These are phyloP conservation scores for Polylopha cassiicola DNA, from an alignment of 2,888 invertebrate genomes.

Conservation along the genomic window DNA sequence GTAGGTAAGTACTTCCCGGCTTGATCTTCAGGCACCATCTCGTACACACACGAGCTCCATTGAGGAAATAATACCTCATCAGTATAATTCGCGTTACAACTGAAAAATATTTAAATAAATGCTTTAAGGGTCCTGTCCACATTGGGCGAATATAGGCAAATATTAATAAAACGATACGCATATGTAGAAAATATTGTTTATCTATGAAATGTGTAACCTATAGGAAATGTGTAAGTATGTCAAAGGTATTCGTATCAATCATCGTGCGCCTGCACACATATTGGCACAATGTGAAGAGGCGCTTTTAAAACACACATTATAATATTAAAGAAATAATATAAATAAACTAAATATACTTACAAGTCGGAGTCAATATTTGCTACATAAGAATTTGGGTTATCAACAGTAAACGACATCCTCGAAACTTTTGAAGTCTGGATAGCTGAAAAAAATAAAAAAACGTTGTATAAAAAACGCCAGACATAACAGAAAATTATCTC, in stretches of 20 bases:
- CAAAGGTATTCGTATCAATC: no score
- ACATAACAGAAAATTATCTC: no score
- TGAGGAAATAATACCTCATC: constrained; percentile 54
- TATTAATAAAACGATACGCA: no score
- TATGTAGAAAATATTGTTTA: no score
- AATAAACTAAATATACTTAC: constrained; percentile 39
- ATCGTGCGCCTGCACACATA: no score
- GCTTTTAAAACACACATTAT: constrained; percentile 27
- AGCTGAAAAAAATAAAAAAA: constrained; percentile 27
- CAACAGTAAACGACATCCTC: constrained; percentile 42
- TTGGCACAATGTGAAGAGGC: no score
- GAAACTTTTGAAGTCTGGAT: constrained; percentile 28
- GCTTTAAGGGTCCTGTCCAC: no score
- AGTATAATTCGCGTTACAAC: constrained; percentile 40
- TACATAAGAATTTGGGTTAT: constrained; percentile 37
- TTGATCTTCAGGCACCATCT: constrained; percentile 50
- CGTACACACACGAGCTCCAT: constrained; percentile 46
- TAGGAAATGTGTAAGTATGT: no score
- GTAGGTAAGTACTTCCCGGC: constrained; percentile 70
- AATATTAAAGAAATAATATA: constrained; percentile 11
- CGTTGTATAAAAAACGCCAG: no score
- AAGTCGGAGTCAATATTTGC: constrained; percentile 41
- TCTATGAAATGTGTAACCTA: no score
- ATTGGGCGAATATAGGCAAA: no score
- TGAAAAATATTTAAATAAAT: no score